Evolutionary conservation across 2,797 vertebrate genomes (phyloP), one percentile per base, ranked within the genome.

Genomic region (Oryzias sinensis): DNA sequence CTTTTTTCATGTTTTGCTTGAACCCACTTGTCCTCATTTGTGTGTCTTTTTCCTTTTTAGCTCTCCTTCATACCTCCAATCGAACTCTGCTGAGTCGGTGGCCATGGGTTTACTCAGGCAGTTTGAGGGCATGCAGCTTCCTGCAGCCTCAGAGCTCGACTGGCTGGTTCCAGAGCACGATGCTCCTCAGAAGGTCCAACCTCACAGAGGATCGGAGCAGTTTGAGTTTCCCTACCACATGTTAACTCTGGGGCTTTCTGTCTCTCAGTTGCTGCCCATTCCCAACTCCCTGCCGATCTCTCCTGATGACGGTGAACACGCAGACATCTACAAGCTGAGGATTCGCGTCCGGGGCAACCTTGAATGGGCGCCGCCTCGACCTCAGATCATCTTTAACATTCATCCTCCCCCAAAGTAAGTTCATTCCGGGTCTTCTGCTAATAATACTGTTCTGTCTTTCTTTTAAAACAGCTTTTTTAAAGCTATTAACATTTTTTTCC

Each of bases 91-190:
- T 0, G 97, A 99, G 84, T 97, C 96, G 0, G 97, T 99, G 52
- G 97, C 97, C 52, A 98, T 99, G 97, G 97, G 97, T 61, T 91
- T 99, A 43, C 93, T 99, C 83, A 89, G 93, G 79, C 97, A 99
- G 85, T 99, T 99, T 72, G 95, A 99, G 62, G 97, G 97, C 62
- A 97, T 99, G 95, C 96, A 98, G 86, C 94, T 99, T 22, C 97
- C 97, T 0, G 96, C 97, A 0, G 97, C 97, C 53, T 98, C 97
- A 0, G 97, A 99, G 76, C 89, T 99, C 0, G 96, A 99, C 72
- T 99, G 97, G 97, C 91, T 99, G 53, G 96, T 99, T 43, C 95
- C 96, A 0, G 97, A 99, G 70, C 95, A 96, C 0, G 97, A 99
- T 0, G 97, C 96, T 5, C 96, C 97, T 0, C 97, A 98, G 85